Evolutionary conservation across 1,140 invertebrate genomes (phyloP), one percentile per base, ranked within the genome.

Genomic region (Drosophila ercepeae): DNA sequence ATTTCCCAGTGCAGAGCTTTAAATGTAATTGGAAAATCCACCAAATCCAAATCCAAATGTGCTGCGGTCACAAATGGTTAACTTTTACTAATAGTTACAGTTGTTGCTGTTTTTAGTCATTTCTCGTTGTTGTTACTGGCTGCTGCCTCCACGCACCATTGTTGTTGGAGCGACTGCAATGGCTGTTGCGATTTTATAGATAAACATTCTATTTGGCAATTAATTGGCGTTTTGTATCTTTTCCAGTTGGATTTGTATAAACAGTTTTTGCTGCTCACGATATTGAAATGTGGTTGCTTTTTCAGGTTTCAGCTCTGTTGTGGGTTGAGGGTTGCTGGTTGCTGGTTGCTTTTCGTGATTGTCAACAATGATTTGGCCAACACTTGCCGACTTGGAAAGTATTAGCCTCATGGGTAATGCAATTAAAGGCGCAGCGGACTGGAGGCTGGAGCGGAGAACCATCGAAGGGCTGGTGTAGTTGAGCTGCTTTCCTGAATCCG

Each of bases 131-230:
- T 48, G 51, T 21, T 51, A 48, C 14, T 55, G 13, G 23, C n/a
- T 13, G 18, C 42, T 48, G 7, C 19, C 55, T 59, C 34, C 60
- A 58, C 52, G 36, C 60, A 59, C 29, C 53, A 25, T 39, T 65
- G 65, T 14, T 64, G 45, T 44, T 58, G 53, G 8, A 32, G 9
- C 29, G 29, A 9, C 29, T 11, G 29, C 29, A 32, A 21, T 44
- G 71, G 39, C 36, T 39, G 32, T 51, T 75, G 57, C 78, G 82
- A 86, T 86, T 86, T 88, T 55, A 88, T 88, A 86, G 82, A 86
- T 86, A 86, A 86, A 86, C 82, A 88, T 88, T 86, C 82, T 88
- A 86, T 86, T 86, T 86, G 83, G 82, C 82, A 86, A 86, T 86
- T 86, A 86, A 86, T 86, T 86, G 77, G 82, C 82, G 72, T 86